These are phyloP conservation scores for Vanacampus margaritifer DNA, from an alignment of 2,113 vertebrate genomes.

Conservation along the genomic window DNA sequence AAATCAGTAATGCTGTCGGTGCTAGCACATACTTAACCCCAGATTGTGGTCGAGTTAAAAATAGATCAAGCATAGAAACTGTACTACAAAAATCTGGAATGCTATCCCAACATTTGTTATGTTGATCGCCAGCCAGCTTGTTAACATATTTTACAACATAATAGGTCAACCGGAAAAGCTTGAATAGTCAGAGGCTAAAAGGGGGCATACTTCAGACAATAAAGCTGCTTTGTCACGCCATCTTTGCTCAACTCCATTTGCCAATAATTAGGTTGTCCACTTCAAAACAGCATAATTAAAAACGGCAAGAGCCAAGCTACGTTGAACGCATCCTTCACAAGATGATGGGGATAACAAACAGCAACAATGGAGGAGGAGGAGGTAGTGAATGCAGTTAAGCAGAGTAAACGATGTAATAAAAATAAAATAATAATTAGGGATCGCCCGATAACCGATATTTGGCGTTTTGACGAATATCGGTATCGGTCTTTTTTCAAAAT, in stretches of 20 bases:
- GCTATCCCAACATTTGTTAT: not conserved
- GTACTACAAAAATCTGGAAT: not conserved
- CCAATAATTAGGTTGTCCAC: not conserved
- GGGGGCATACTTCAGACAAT: not conserved
- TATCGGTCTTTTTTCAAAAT: no score
- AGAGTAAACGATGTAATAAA: no score
- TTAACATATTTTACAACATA: not conserved
- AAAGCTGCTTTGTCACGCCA: not conserved
- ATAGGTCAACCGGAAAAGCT: not conserved
- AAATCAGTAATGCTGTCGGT: not conserved
- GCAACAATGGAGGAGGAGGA: not conserved
- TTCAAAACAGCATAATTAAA: not conserved
- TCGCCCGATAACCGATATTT: no score
- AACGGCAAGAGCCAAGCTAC: not conserved
- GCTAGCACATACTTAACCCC: not conserved
- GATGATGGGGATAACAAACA: not conserved
- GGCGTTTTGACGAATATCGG: no score
- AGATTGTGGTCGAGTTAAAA: not conserved
- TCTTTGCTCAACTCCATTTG: not conserved
- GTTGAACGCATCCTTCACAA: not conserved
- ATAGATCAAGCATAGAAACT: not conserved
- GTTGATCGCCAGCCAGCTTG: not conserved
- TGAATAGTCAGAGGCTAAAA: not conserved
- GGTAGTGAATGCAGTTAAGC: no score
- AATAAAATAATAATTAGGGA: no score